A percentile compares a stretch with the other conserved stretches of the same genome.
These are phyloP conservation scores for Carlito syrichta DNA, from an alignment of 2,113 vertebrate species.

Conservation along the genomic window DNA sequence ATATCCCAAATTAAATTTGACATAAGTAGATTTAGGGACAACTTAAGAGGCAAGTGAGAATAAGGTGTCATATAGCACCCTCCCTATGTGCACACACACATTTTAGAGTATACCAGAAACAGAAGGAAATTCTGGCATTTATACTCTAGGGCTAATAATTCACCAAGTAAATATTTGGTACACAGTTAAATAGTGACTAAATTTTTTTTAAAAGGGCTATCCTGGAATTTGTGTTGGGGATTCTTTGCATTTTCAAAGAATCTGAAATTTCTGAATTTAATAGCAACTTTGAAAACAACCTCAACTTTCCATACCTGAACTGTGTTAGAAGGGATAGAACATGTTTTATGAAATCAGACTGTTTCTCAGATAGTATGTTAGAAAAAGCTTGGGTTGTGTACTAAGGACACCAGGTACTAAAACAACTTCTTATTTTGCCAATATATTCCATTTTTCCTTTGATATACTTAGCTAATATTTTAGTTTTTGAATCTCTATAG, in stretches of 20 bases:
- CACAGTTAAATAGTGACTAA: not conserved
- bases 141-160: too few species aligned
- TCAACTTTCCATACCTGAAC: not conserved
- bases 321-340: not conserved
- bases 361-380: not conserved
- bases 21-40: not conserved
- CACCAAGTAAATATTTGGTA: not conserved
- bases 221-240: not conserved
- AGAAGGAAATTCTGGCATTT: not conserved
- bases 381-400: not conserved
- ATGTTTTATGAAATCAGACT: not conserved
- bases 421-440: not conserved
- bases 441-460: not conserved
- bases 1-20: not conserved
- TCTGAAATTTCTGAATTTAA: not conserved
- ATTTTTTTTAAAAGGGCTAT: not conserved
- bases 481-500: not conserved
- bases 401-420: not conserved
- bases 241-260: not conserved
- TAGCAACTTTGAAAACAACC: not conserved
- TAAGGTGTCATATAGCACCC: not conserved
- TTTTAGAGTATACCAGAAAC: not conserved
- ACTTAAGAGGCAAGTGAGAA: not conserved
- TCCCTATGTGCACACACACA: accelerated
- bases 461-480: not conserved